A percentile compares a stretch with the other conserved stretches of the same genome.
Conservation (phyloP, 1,140 invertebrate genomes). For the Paraescarpia echinospica region DNA sequence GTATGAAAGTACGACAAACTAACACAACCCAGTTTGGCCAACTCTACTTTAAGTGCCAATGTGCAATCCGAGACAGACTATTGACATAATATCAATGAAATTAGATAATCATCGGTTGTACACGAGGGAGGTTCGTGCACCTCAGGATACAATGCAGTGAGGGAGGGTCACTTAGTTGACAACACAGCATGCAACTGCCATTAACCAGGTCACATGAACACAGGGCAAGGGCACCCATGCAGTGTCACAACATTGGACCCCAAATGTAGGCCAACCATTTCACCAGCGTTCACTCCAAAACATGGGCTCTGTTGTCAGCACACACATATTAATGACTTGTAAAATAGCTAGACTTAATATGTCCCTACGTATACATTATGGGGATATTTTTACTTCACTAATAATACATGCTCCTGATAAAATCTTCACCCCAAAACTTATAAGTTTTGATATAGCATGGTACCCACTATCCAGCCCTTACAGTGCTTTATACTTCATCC, state of each 20-base stretch:
- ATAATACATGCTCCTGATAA: too few species aligned
- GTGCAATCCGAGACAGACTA: not conserved
- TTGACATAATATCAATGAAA: not conserved
- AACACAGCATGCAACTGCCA: not conserved
- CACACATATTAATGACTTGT: too few species aligned
- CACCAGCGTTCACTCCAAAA: not conserved
- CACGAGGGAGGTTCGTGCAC: not conserved
- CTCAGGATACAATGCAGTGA: not conserved
- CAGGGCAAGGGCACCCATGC: not conserved
- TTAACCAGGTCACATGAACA: not conserved
- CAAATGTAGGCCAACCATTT: not conserved
- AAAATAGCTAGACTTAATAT: too few species aligned
- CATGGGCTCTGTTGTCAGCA: not conserved
- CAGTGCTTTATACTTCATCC: too few species aligned
- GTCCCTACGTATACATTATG: too few species aligned
- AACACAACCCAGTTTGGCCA: not conserved
- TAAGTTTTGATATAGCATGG: too few species aligned
- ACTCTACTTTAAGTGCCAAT: not conserved
- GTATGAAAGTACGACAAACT: not conserved
- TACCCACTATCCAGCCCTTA: too few species aligned
- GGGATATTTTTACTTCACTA: too few species aligned
- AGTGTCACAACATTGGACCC: not conserved
- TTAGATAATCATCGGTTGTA: not conserved
- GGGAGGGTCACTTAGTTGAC: too few species aligned
- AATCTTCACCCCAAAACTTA: too few species aligned